phyloP scores from a whole-genome alignment of 1,140 invertebrate species.

The Delia radicum region DNA sequence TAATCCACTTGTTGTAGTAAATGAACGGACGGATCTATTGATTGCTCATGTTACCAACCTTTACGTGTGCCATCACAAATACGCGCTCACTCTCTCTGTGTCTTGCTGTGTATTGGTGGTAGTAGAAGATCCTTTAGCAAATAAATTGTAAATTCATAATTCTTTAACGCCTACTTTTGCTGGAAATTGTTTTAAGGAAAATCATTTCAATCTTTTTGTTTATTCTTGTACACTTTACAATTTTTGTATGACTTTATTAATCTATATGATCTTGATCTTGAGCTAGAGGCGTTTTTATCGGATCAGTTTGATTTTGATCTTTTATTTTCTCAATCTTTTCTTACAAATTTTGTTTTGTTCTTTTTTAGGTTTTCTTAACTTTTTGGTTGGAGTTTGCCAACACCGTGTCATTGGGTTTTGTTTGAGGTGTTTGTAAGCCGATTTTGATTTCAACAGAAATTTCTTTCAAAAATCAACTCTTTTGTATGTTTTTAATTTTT shows the following conservation, averaged over 20 bases:
- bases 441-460: conserved; percentile 13
- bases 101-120: neutral
- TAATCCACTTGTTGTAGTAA: conserved; percentile 13
- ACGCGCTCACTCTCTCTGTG: neutral
- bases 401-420: conserved; percentile 7
- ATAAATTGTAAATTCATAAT: conserved; percentile 13
- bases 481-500: too few species aligned
- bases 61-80: neutral
- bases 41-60: neutral
- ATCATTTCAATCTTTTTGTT: neutral
- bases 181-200: too few species aligned
- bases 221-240: neutral
- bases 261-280: conserved; percentile 2
- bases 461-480: neutral
- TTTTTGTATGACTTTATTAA: conserved; percentile 18
- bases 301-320: neutral
- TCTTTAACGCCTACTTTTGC: conserved; percentile 8
- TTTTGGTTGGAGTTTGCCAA: neutral
- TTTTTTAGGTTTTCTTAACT: neutral
- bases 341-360: neutral
- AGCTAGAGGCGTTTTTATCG: conserved; percentile 21
- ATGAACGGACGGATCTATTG: neutral
- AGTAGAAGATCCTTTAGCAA: neutral
- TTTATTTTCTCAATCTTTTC: neutral
- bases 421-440: conserved; percentile 14